Evolutionary conservation across 2,113 vertebrate species (phyloP).

Genomic region (Nycticebus coucang): DNA sequence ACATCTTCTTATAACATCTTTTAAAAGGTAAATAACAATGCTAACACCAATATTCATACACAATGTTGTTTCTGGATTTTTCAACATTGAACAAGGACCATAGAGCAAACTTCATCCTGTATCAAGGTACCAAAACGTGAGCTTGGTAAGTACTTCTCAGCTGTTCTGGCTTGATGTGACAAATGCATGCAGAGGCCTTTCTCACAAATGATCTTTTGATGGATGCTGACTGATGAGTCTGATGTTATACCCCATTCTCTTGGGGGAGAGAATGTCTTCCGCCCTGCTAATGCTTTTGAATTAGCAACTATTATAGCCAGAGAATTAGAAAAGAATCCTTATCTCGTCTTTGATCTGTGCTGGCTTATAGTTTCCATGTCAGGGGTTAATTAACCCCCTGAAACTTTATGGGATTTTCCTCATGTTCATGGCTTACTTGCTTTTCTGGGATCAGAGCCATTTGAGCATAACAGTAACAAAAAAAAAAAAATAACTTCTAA

Average conservation of each 20-base stretch:
- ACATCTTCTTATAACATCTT: not conserved
- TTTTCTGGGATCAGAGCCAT: not conserved
- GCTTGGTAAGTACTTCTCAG: not conserved
- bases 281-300: slow-evolving; percentile 20
- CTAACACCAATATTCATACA: not conserved
- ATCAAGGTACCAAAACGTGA: not conserved
- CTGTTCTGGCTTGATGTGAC: not conserved
- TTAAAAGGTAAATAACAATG: slow-evolving; percentile 6
- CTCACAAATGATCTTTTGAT: not conserved
- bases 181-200: not conserved
- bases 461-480: not conserved
- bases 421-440: not conserved
- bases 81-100: not conserved
- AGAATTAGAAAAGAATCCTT: slow-evolving; percentile 18
- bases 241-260: not conserved
- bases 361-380: not conserved
- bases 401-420: slow-evolving; percentile 14
- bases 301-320: not conserved
- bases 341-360: slow-evolving; percentile 25
- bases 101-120: not conserved
- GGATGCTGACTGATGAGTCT: not conserved
- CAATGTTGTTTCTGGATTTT: not conserved
- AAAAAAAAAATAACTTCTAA: not conserved
- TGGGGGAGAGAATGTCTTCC: slow-evolving; percentile 13
- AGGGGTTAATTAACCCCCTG: not conserved